Evolutionary conservation across 2,113 vertebrate genomes (phyloP).

Genomic region (Elaphurus davidianus): DNA sequence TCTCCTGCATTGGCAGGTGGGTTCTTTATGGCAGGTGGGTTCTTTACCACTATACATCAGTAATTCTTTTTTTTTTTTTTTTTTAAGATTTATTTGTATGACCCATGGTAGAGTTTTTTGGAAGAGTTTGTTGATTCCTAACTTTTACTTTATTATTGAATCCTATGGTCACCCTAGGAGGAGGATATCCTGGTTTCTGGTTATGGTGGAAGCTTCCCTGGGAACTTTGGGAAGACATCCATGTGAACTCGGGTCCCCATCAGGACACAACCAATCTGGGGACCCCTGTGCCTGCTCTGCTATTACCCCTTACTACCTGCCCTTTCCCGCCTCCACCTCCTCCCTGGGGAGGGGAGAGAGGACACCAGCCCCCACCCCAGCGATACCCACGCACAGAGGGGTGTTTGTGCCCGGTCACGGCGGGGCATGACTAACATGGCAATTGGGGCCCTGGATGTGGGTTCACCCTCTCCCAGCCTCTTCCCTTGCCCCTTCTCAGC

Average conservation of each 20-base stretch:
- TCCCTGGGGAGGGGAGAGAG: not conserved
- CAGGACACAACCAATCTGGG: fast-evolving
- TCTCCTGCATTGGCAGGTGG: not conserved
- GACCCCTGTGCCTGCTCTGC: fast-evolving
- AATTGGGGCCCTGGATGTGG: not conserved
- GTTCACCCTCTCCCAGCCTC: not conserved
- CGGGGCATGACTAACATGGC: not conserved
- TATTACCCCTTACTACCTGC: fast-evolving
- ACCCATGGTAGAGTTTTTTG: not conserved
- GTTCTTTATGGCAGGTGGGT: not conserved
- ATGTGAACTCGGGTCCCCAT: fast-evolving
- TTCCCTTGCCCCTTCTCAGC: not conserved
- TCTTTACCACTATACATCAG: not conserved
- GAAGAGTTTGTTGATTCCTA: not conserved
- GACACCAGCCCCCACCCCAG: not conserved
- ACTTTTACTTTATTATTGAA: not conserved
- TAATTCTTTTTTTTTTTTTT: not conserved
- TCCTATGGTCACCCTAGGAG: fast-evolving
- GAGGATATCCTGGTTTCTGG: fast-evolving
- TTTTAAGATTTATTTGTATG: not conserved
- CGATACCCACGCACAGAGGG: not conserved
- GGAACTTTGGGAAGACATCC: fast-evolving
- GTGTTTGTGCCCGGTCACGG: not conserved
- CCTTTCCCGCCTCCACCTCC: not conserved
- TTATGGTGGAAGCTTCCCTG: not conserved